These are phyloP conservation scores for Pituophis catenifer DNA, from an alignment of 2,113 vertebrate species.

Conservation along the genomic window DNA sequence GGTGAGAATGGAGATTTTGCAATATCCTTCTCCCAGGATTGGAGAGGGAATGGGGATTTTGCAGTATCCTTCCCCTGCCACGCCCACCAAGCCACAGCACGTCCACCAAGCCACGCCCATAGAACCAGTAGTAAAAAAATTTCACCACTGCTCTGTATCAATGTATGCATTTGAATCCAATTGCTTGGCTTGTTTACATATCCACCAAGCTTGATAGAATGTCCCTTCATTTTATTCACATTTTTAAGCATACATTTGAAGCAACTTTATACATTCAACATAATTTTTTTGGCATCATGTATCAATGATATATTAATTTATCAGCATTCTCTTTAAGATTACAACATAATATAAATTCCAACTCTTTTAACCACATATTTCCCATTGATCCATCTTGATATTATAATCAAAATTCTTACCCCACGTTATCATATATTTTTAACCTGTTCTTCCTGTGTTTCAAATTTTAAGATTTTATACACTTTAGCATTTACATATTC, in stretches of 20 bases:
- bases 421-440: not conserved
- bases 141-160: not conserved
- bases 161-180: not conserved
- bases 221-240: no score
- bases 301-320: not conserved
- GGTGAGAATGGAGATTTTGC: no score
- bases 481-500: not conserved
- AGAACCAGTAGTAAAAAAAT: no score
- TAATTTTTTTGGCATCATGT: not conserved
- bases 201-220: not conserved
- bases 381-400: not conserved
- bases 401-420: not conserved
- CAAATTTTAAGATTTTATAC: not conserved
- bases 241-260: not conserved
- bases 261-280: not conserved
- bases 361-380: not conserved
- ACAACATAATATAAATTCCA: not conserved
- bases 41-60: no score
- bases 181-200: not conserved
- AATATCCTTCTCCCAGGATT: no score
- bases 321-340: not conserved
- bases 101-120: no score
- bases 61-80: no score
- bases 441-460: not conserved
- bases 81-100: no score